phyloP scores from a whole-genome alignment of 2,113 vertebrate genomes.

The Cygnus atratus region DNA sequence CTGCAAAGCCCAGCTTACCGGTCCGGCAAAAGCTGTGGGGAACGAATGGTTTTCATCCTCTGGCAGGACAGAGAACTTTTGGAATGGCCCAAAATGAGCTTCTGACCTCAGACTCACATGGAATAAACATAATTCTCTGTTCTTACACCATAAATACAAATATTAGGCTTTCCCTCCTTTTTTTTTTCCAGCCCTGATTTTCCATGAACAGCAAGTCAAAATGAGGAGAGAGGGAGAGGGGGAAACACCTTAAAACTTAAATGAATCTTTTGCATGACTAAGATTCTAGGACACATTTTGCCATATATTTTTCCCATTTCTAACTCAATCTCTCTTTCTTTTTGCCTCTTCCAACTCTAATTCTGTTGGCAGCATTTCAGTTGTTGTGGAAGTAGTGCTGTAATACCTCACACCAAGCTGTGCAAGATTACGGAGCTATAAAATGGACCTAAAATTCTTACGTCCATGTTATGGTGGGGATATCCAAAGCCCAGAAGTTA shows the following conservation, averaged over 20 bases:
- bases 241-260: accelerated
- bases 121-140: background rate
- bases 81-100: background rate
- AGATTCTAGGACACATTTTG: accelerated
- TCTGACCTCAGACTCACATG: background rate
- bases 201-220: background rate
- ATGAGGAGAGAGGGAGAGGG: background rate
- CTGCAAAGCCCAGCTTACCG: background rate
- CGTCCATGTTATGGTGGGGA: background rate
- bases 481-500: background rate
- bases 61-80: background rate
- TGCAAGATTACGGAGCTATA: background rate
- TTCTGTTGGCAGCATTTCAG: background rate
- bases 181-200: background rate
- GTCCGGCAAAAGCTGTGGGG: background rate
- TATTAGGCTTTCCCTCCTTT: background rate
- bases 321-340: background rate
- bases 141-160: background rate
- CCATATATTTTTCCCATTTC: background rate
- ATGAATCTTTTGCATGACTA: background rate
- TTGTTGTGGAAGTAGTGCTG: background rate
- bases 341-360: background rate
- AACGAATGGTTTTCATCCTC: background rate
- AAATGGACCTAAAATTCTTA: background rate
- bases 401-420: background rate